These are phyloP conservation scores for Nyleta sp. DNA, from an alignment of 2,888 invertebrate genomes.

Conservation along the genomic window DNA sequence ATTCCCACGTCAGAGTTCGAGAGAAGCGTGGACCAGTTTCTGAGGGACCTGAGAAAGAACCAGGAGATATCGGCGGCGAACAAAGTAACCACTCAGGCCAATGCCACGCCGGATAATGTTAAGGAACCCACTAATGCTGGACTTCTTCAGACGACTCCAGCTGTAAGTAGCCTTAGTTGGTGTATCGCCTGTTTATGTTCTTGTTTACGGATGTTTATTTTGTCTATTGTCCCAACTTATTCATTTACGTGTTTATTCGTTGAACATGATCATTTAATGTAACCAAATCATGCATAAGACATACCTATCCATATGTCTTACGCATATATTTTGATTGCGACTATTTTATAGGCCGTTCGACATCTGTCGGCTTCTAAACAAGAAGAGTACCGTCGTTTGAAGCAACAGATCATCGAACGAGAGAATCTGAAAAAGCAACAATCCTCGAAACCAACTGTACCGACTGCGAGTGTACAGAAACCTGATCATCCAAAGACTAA, in stretches of 20 bases:
- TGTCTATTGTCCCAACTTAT: too few relatives aligned
- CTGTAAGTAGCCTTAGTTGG: constrained; percentile 34
- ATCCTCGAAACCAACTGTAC: not conserved
- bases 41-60: constrained; percentile 76
- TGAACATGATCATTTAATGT: too few relatives aligned
- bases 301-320: too few relatives aligned
- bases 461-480: constrained; percentile 13
- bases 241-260: too few relatives aligned
- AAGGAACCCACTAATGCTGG: not conserved
- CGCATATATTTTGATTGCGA: constrained; percentile 48
- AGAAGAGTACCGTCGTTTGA: constrained; percentile 81
- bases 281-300: too few relatives aligned
- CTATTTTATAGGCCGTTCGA: constrained; percentile 77
- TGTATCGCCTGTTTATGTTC: too few relatives aligned
- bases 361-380: constrained; percentile 80
- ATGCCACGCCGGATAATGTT: constrained; percentile 15
- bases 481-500: constrained; percentile 4
- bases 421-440: constrained; percentile 72
- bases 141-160: constrained; percentile 39
- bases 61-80: constrained; percentile 71
- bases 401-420: constrained; percentile 78
- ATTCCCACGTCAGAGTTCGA: constrained; percentile 78
- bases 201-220: too few relatives aligned
- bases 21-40: constrained; percentile 78
- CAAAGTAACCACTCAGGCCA: not conserved